A percentile compares a stretch with the other conserved stretches of the same genome.
These are phyloP conservation scores for Leptopterna dolabrata DNA, from an alignment of 2,888 invertebrate species.

Conservation along the genomic window DNA sequence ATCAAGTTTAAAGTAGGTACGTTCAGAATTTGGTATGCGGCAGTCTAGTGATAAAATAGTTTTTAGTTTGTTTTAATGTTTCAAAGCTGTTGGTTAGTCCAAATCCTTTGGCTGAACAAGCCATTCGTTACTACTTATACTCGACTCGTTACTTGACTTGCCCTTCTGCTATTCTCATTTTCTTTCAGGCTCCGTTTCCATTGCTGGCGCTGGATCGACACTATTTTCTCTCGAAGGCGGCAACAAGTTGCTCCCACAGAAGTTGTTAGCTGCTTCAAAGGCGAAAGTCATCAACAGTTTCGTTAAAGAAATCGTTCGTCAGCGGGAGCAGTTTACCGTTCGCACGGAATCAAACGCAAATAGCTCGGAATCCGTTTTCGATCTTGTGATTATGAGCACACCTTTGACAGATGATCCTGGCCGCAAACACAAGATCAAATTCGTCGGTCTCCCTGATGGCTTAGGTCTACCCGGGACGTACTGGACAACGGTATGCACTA, in stretches of 20 bases:
- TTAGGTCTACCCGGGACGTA: constrained; percentile 67
- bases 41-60: too few species aligned
- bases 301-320: constrained; percentile 63
- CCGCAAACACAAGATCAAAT: constrained; percentile 67
- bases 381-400: constrained; percentile 72
- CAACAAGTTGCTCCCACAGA: constrained; percentile 69
- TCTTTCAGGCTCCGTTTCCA: constrained; percentile 66
- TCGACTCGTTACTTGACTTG: too few species aligned
- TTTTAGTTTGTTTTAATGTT: too few species aligned
- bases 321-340: constrained; percentile 59
- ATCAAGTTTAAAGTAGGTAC: too few species aligned
- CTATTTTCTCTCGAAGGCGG: constrained; percentile 73
- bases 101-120: too few species aligned
- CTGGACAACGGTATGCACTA: constrained; percentile 71
- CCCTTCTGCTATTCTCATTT: neutral
- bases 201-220: constrained; percentile 70
- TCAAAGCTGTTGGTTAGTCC: too few species aligned
- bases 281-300: constrained; percentile 66
- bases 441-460: constrained; percentile 67
- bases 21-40: too few species aligned
- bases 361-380: constrained; percentile 66
- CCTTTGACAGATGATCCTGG: constrained; percentile 69
- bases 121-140: too few species aligned
- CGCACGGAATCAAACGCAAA: constrained; percentile 63
- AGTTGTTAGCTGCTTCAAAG: constrained; percentile 67